A percentile compares a stretch with the other conserved stretches of the same genome.
Conservation (phyloP, 2,888 invertebrate genomes). For the Scaptomyza polygonia region DNA sequence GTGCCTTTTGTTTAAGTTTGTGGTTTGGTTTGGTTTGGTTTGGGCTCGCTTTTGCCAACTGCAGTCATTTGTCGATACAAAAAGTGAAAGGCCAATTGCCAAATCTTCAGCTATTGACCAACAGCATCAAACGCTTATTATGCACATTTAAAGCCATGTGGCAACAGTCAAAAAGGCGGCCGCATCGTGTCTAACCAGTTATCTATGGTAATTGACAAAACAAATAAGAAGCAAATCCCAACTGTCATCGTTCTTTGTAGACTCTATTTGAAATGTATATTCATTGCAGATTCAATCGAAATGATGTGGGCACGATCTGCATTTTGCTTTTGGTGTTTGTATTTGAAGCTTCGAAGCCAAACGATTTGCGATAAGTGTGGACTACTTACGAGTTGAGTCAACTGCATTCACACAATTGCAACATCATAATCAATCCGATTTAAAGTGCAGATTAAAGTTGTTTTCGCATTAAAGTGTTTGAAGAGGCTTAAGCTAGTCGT, state of each 20-base stretch:
- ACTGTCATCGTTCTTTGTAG: constrained; percentile 44
- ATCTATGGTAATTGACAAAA: constrained; percentile 29
- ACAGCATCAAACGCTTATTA: constrained; percentile 51
- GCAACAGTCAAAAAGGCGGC: constrained; percentile 42
- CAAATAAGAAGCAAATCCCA: neutral
- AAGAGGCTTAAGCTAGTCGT: neutral
- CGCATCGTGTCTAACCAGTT: constrained; percentile 49
- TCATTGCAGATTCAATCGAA: constrained; percentile 47
- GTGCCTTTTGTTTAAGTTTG: constrained; percentile 6
- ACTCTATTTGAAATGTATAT: constrained; percentile 35
- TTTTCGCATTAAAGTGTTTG: neutral
- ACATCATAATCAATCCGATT: constrained; percentile 14
- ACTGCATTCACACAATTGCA: constrained; percentile 24
- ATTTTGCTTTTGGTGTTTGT: neutral
- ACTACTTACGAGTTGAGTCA: constrained; percentile 14
- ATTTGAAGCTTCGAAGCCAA: constrained; percentile 8
- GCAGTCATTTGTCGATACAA: constrained; percentile 72
- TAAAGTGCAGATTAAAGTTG: constrained; percentile 5
- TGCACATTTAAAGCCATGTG: constrained; percentile 51
- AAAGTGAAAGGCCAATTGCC: constrained; percentile 77
- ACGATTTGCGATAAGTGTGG: constrained; percentile 23
- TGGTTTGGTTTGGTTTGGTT: constrained; percentile 27
- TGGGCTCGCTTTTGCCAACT: constrained; percentile 47
- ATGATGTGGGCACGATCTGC: constrained; percentile 62
- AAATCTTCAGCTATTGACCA: constrained; percentile 63